phyloP scores from a whole-genome alignment of 2,797 vertebrate species.

The Pipistrellus nathusii region DNA sequence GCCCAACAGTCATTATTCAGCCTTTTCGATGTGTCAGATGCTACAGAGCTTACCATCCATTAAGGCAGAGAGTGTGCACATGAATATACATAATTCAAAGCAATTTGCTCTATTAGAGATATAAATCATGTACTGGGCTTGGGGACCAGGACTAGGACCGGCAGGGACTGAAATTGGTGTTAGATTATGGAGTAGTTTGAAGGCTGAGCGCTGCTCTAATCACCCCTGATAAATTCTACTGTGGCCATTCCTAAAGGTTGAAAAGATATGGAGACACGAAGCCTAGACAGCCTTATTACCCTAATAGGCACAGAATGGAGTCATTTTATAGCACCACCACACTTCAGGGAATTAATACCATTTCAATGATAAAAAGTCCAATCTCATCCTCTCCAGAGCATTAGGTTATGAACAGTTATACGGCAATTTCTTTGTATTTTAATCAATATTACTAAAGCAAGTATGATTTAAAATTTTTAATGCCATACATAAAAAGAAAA shows the following conservation, averaged over 20 bases:
- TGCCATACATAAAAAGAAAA: background rate
- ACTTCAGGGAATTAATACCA: background rate
- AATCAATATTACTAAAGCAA: background rate
- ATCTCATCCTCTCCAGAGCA: background rate
- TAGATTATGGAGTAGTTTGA: background rate
- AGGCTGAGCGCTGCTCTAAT: background rate
- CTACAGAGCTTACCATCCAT: background rate
- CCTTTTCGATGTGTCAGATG: background rate
- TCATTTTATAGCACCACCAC: background rate
- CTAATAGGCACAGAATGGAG: background rate
- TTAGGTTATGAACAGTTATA: background rate
- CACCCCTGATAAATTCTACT: constrained; percentile 13
- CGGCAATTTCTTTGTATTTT: background rate
- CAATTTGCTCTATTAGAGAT: constrained; percentile 46
- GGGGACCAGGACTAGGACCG: background rate
- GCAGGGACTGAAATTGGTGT: background rate
- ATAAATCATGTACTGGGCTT: constrained; percentile 39
- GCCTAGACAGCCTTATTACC: background rate
- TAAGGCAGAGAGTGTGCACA: background rate
- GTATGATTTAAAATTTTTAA: constrained; percentile 3
- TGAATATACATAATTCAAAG: constrained; percentile 33
- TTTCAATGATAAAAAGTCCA: constrained; percentile 16
- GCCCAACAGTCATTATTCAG: background rate
- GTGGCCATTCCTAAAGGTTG: background rate
- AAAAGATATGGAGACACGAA: background rate